Percentiles rank a stretch among this genome's conserved stretches.
Evolutionary conservation across 2,113 vertebrate genomes (phyloP).

Genomic region (Craseonycteris thonglongyai): DNA sequence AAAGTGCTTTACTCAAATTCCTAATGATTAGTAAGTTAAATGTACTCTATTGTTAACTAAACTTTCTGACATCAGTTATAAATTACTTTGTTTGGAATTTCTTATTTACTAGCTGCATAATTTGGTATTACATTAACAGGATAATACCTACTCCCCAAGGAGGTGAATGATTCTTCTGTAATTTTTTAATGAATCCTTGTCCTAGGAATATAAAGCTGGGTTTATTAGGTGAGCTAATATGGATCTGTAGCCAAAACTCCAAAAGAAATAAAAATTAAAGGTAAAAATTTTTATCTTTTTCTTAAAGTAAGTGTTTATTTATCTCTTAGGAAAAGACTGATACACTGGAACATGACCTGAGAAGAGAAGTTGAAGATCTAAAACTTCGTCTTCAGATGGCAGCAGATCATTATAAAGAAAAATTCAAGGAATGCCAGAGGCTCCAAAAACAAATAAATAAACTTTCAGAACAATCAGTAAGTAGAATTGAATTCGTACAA

Average conservation of each 20-base stretch:
- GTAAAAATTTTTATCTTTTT: background rate
- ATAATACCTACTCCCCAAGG: background rate
- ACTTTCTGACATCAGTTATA: background rate
- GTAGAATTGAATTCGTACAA: conserved; percentile 63
- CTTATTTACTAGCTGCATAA: conserved; percentile 23
- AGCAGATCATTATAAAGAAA: conserved; percentile 98
- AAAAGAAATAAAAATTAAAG: conserved; percentile 40
- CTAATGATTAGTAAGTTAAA: background rate
- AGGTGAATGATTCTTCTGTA: background rate
- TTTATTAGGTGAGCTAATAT: conserved; percentile 25
- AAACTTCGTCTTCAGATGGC: conserved; percentile 98
- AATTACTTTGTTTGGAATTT: conserved; percentile 26
- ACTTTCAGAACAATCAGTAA: conserved; percentile 90
- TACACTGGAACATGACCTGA: conserved; percentile 88
- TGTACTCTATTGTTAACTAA: background rate
- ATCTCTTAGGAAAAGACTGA: conserved; percentile 77
- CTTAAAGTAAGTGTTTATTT: background rate
- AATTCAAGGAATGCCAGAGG: conserved; percentile 97
- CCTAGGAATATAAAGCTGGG: background rate
- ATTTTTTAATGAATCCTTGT: conserved; percentile 20
- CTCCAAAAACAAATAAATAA: conserved; percentile 95
- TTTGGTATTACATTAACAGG: background rate
- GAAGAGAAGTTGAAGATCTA: conserved; percentile 97
- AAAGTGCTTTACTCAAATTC: background rate
- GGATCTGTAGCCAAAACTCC: background rate